phyloP scores from a whole-genome alignment of 2,797 vertebrate species.

The Cottoperca gobio region DNA sequence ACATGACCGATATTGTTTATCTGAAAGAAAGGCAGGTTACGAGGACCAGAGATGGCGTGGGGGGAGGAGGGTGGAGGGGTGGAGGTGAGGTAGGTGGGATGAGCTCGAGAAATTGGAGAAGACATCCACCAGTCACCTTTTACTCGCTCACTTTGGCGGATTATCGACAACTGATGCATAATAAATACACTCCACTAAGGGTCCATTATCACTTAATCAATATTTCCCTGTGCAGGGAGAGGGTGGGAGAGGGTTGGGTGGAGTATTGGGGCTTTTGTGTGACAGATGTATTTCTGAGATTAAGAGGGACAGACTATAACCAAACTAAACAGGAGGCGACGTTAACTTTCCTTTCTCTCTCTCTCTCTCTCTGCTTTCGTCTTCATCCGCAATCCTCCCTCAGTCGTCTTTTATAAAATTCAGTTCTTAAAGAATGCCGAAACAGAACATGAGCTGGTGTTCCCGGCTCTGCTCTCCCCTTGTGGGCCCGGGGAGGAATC shows the following conservation, averaged over 20 bases:
- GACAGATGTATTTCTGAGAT: conserved; percentile 80
- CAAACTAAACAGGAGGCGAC: conserved; percentile 6
- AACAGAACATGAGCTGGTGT: conserved; percentile 42
- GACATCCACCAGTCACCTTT: conserved; percentile 88
- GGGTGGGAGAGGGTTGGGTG: conserved; percentile 16
- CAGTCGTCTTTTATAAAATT: conserved; percentile 1
- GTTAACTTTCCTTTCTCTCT: not conserved
- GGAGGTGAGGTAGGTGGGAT: conserved; percentile 13
- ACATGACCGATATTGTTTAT: conserved; percentile 77
- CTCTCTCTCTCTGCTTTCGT: not conserved
- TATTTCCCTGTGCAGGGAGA: conserved; percentile 78
- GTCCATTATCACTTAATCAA: conserved; percentile 91
- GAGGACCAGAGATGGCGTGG: conserved; percentile 20
- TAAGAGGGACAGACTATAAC: conserved; percentile 42
- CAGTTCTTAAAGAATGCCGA: not conserved
- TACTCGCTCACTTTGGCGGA: conserved; percentile 86
- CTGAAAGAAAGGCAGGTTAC: conserved; percentile 57
- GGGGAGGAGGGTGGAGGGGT: not conserved
- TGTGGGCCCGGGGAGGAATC: conserved; percentile 67
- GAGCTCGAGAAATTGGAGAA: conserved; percentile 82
- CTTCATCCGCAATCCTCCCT: not conserved
- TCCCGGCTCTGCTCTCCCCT: conserved; percentile 53
- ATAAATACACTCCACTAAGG: conserved; percentile 92
- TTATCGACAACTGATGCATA: conserved; percentile 91
- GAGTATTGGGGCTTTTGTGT: conserved; percentile 36